Conservation (phyloP, 2,113 vertebrate species). For the Xiphorhynchus elegans region DNA sequence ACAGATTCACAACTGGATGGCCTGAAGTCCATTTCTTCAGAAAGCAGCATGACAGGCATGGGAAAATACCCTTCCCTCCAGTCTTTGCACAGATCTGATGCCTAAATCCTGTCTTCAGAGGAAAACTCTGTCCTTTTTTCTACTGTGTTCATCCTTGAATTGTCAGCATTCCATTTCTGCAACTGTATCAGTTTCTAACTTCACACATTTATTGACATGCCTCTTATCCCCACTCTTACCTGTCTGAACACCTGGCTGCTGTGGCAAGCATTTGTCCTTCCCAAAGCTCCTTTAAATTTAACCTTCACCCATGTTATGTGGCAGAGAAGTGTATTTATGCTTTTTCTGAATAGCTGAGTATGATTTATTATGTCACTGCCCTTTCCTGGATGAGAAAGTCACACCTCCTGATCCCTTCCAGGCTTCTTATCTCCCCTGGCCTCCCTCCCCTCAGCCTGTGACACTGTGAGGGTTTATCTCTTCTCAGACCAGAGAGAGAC, state of each 20-base stretch:
- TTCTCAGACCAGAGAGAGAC: too few species aligned
- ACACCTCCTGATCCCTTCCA: too few species aligned
- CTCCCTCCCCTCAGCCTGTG: too few species aligned
- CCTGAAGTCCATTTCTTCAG: not conserved
- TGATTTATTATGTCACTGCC: not conserved
- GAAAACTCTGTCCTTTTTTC: not conserved
- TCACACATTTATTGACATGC: not conserved
- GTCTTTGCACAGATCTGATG: not conserved
- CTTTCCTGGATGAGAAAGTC: not conserved
- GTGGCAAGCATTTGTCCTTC: not conserved
- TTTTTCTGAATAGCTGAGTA: not conserved
- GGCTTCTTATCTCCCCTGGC: too few species aligned
- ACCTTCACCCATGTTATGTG: not conserved
- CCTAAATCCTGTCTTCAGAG: not conserved
- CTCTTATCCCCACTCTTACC: not conserved
- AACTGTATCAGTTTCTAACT: not conserved
- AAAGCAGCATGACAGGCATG: not conserved
- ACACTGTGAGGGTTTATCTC: too few species aligned
- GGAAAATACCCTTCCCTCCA: not conserved
- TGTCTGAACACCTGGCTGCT: not conserved
- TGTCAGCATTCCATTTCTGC: not conserved
- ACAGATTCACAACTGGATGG: not conserved
- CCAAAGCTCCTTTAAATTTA: not conserved
- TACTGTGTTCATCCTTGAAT: not conserved
- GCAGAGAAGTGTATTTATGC: not conserved